Evolutionary conservation across 2,888 invertebrate species (phyloP), one percentile per base, ranked within the genome.

Genomic region (Empis livida): DNA sequence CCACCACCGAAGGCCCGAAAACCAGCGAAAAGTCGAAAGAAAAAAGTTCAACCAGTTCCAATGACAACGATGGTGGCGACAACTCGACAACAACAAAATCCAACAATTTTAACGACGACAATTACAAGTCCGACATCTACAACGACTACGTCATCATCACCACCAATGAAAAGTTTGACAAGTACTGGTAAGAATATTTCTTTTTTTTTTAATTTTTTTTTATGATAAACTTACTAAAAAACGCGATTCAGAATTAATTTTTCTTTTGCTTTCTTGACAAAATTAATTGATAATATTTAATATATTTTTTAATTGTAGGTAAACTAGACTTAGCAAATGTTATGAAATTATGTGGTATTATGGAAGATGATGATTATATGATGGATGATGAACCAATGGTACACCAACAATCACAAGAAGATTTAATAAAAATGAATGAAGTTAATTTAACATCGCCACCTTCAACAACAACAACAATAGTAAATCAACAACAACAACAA

Each of bases 311-410:
- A 6, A 27, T 27, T 56, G 64, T 65, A 45, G 66, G 68, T 13
- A 77, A 78, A 59, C 63, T 82, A 46, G 82, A 82, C 65, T 72
- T 83, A 56, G 82, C 81, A 45, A 82, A 80, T 65, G 79, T 83
- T 37, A 83, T 83, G 78, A 82, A 82, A 64, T 71, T 82, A 50
- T 82, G 82, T 43, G 79, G 83, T 68, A 70, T 70, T 48, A 80
- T 79, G 51, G 81, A 80, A 45, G 82, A 82, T 52, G 83, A 83
- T 52, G 82, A 83, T 53, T 68, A 66, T 41, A 64, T 60, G 48
- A 63, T 68, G 59, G 65, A 65, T 35, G 50, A 56, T 2, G 56
- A 56, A 39, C 52, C 23, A 41, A 41, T 47, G 20, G 44, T 50
- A 27, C 44, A 41, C 10, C 44, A 48, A 31, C 50, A 44, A 49